A percentile compares a stretch with the other conserved stretches of the same genome.
Evolutionary conservation across 1,140 invertebrate genomes (phyloP).

Genomic region (Cheumatopsyche charites): DNA sequence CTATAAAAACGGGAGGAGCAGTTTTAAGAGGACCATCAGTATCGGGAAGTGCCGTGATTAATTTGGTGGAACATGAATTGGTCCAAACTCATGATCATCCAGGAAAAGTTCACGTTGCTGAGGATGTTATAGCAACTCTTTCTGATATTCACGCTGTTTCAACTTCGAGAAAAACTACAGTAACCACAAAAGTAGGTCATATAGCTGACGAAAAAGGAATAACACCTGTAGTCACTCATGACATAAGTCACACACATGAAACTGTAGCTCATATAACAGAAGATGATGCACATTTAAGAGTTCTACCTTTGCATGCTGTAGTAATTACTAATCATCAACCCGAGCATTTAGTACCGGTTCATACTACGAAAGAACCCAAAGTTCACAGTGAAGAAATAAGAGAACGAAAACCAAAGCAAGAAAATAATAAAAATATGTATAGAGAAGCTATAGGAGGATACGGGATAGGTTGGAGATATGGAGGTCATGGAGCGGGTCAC

Average conservation of each 20-base stretch:
- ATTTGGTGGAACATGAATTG: slow-evolving; percentile 35
- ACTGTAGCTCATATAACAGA: slow-evolving; percentile 31
- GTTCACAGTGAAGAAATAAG: slow-evolving; percentile 4
- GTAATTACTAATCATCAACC: not conserved
- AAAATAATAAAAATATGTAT: slow-evolving; percentile 17
- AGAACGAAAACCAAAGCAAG: not conserved
- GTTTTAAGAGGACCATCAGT: slow-evolving; percentile 36
- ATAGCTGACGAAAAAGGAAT: slow-evolving; percentile 36
- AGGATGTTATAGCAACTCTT: slow-evolving; percentile 24
- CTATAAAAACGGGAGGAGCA: slow-evolving; percentile 25
- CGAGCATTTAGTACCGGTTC: not conserved
- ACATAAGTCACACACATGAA: slow-evolving; percentile 25
- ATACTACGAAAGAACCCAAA: not conserved
- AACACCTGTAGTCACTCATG: slow-evolving; percentile 36
- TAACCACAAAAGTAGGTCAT: slow-evolving; percentile 39
- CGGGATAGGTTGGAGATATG: slow-evolving; percentile 34
- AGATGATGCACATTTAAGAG: slow-evolving; percentile 21
- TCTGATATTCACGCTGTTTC: slow-evolving; percentile 30
- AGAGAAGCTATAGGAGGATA: slow-evolving; percentile 40
- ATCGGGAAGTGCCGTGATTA: slow-evolving; percentile 34
- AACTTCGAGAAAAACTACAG: slow-evolving; percentile 35
- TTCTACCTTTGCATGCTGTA: slow-evolving; percentile 33
- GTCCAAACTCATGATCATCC: slow-evolving; percentile 36
- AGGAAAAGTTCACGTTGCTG: slow-evolving; percentile 8
- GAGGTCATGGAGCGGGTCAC: slow-evolving; percentile 45